Percentiles rank a stretch among this genome's conserved stretches.
These are phyloP conservation scores for Chlorops oryzae DNA, from an alignment of 1,140 invertebrate species.

Conservation along the genomic window DNA sequence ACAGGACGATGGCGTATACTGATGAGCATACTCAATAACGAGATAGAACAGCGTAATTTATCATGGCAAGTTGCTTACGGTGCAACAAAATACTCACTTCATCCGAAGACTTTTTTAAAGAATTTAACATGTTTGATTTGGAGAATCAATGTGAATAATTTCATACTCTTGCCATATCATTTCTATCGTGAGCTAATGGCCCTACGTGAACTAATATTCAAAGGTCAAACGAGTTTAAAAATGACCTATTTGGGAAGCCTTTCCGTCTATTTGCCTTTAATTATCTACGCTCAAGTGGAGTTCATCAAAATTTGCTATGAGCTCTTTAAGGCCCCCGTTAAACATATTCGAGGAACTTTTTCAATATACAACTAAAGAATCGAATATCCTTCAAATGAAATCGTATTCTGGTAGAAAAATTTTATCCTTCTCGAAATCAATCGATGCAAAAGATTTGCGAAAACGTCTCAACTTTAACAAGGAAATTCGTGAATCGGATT, in stretches of 20 bases:
- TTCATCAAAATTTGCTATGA: slow-evolving; percentile 53
- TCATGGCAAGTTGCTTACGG: slow-evolving; percentile 29
- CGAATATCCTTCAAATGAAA: slow-evolving; percentile 60
- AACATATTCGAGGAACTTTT: slow-evolving; percentile 58
- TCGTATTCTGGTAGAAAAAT: slow-evolving; percentile 71
- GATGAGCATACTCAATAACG: slow-evolving; percentile 46
- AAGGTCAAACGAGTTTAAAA: slow-evolving; percentile 42
- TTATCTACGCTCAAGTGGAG: slow-evolving; percentile 54
- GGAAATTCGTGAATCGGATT: slow-evolving; percentile 61
- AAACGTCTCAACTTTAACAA: slow-evolving; percentile 53
- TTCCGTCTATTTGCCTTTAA: slow-evolving; percentile 54
- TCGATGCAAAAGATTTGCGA: slow-evolving; percentile 50
- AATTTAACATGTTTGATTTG: slow-evolving; percentile 34
- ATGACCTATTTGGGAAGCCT: slow-evolving; percentile 49
- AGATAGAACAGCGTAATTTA: slow-evolving; percentile 37
- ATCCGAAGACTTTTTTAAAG: slow-evolving; percentile 46
- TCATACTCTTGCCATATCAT: slow-evolving; percentile 44
- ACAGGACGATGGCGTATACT: slow-evolving; percentile 23
- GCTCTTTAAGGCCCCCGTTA: slow-evolving; percentile 53
- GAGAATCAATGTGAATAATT: slow-evolving; percentile 35
- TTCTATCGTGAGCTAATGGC: slow-evolving; percentile 48
- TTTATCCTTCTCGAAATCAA: slow-evolving; percentile 66
- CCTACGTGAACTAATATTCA: slow-evolving; percentile 34
- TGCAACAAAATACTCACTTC: slow-evolving; percentile 43
- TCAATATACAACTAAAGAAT: slow-evolving; percentile 43